Percentiles rank a stretch among this genome's conserved stretches.
These are phyloP conservation scores for Luperina testacea DNA, from an alignment of 2,888 invertebrate genomes.

Conservation along the genomic window DNA sequence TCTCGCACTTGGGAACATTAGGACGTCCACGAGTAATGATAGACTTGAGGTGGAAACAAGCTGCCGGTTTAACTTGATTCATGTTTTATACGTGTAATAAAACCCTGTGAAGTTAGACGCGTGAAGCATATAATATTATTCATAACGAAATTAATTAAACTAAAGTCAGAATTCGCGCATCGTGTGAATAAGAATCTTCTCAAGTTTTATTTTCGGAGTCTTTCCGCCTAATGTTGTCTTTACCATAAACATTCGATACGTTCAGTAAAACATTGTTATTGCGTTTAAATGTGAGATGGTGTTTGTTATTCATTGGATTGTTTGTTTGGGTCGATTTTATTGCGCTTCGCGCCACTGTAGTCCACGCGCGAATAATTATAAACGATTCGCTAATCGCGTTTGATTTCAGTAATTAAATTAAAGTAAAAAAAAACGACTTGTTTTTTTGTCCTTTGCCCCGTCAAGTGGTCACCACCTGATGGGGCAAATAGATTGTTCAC, in stretches of 20 bases:
- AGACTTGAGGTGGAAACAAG: conserved; percentile 50
- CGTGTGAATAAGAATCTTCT: conserved; percentile 7
- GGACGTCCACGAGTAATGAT: conserved; percentile 58
- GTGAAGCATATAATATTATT: conserved; percentile 17
- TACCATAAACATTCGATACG: conserved; percentile 56
- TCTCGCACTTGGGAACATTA: conserved; percentile 62
- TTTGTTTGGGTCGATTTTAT: conserved; percentile 67
- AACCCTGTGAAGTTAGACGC: conserved; percentile 19
- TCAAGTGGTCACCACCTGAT: background rate
- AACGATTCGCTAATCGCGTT: conserved; percentile 67
- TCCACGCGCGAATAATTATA: conserved; percentile 79
- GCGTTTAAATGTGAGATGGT: conserved; percentile 59
- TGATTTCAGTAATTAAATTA: conserved; percentile 49
- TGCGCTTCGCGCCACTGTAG: conserved; percentile 67
- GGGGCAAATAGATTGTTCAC: background rate
- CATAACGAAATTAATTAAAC: conserved; percentile 20
- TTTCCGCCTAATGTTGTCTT: conserved; percentile 50
- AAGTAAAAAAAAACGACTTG: background rate
- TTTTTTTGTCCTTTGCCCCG: background rate
- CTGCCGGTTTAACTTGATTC: conserved; percentile 36
- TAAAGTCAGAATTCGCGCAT: conserved; percentile 8
- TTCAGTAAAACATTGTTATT: conserved; percentile 54
- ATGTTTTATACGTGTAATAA: conserved; percentile 44
- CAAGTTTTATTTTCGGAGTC: conserved; percentile 41
- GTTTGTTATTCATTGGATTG: conserved; percentile 65